Base-by-base conservation (phyloP, 2,888 invertebrate species). In the Invenusta paracnida region DNA sequence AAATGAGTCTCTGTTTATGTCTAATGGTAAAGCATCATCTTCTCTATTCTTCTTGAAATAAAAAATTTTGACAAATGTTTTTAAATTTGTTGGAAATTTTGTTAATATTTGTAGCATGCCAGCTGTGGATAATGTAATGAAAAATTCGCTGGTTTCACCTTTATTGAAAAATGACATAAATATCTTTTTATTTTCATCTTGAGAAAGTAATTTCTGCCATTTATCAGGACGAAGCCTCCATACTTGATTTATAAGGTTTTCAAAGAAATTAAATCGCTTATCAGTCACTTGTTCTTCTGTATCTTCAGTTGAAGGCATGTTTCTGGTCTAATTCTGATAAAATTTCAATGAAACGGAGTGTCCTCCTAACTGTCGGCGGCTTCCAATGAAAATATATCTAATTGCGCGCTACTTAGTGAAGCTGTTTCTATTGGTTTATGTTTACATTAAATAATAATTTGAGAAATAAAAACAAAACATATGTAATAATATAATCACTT, bases 61-160 rank as follows among this genome's bases (percentile, higher is more conserved):
- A 23, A 89, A 88, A 0, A 87, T 88, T 86, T 89, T 89, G 30
- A 86, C 87, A 30, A 79, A 79, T 11, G 23, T 27, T 79, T 88
- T 87, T 86, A 95, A 92, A 89, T 93, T 94, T 88, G 95, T 93
- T 0, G 96, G 96, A 90, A 96, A 96, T 25, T 94, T 94, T 88
- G 94, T 94, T 13, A 94, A 94, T 0, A 95, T 95, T 25, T 95
- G 93, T 87, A 96, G 91, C 90, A n/a, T n/a, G 5, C 31, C 83
- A 31, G n/a, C 27, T 13, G 27, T 82, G 17, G 5, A 13, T n/a
- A 28, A n/a, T 29, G 28, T 23, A 28, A 82, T 31, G 29, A 82
- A 31, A 13, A 30, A n/a, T 29, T 31, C n/a, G 23, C 28, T 5
- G 5, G n/a, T 11, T 13, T 31, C 29, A 11, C 48, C 48, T 82